Evolutionary conservation across 1,140 invertebrate genomes (phyloP), one percentile per base, ranked within the genome.

Genomic region (Leptinotarsa undecemlineata): DNA sequence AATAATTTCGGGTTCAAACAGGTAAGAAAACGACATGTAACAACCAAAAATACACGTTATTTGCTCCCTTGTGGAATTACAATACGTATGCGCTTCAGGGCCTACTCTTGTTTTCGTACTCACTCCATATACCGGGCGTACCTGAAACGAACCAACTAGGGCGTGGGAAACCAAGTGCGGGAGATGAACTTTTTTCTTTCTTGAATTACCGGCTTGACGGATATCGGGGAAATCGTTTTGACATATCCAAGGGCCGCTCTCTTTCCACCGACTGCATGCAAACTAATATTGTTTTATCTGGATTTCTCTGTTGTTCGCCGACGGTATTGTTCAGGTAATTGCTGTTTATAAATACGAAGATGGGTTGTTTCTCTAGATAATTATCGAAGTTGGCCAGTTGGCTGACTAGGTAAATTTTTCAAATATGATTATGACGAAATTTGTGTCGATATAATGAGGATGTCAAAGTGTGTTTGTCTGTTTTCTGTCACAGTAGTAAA

Each of bases 61-160:
- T 3, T 42, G 8, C 33, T 19, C 51, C 51, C n/a, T 19, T 57
- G n/a, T 19, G 15, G 4, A 57, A 57, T 4, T 19, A 57, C 51
- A 57, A 57, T 57, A n/a, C 13, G 17, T 57, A n/a, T 15, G 15
- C 51, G 51, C 51, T 57, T 17, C 51, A 57, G 51, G 51, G 51
- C 51, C 51, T 57, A 57, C 51, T 57, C 51, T 57, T 57, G 51
- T 57, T 57, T 57, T 57, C 51, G 51, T 57, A 57, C 51, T n/a
- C 51, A 42, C 33, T 42, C 33, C 33, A 57, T 57, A 57, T 57
- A 57, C 51, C 14, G n/a, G 15, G 51, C 51, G 51, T 57, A 57
- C 51, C 51, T 57, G 51, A 57, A 57, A 57, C n/a, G 51, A 19
- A 57, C 15, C n/a, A 57, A 57, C 15, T 57, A 57, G 51, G 51